Percentiles rank a stretch among this genome's conserved stretches.
Evolutionary conservation across 2,113 vertebrate species (phyloP).

Genomic region (Scartelaos histophorus): DNA sequence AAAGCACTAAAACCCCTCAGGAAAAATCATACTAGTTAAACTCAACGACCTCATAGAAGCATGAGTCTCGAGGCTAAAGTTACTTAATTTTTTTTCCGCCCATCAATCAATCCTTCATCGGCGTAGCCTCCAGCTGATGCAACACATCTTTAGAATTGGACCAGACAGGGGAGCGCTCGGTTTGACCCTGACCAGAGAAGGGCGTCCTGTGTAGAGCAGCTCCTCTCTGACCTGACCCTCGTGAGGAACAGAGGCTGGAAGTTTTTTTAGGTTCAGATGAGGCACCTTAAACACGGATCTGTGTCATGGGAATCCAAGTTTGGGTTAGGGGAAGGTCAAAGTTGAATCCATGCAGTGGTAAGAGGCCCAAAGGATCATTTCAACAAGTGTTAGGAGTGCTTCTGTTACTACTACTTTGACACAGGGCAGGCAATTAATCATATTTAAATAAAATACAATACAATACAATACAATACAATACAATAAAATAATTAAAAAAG

Average conservation of each 20-base stretch:
- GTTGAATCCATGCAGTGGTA: constrained; percentile 9
- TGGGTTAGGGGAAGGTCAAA: constrained; percentile 41
- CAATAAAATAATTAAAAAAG: no score
- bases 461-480: neutral
- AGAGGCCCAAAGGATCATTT: neutral
- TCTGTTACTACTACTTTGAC: neutral
- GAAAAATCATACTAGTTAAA: constrained; percentile 19
- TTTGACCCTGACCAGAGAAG: constrained; percentile 8
- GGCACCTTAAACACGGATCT: constrained; percentile 24
- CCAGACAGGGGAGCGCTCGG: constrained; percentile 21
- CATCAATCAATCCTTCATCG: constrained; percentile 29
- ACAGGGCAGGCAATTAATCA: neutral
- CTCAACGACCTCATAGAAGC: constrained; percentile 69
- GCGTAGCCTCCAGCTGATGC: constrained; percentile 31
- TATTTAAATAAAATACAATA: neutral
- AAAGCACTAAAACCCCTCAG: neutral
- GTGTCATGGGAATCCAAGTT: constrained; percentile 16
- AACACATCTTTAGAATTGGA: constrained; percentile 6
- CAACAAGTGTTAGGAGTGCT: neutral
- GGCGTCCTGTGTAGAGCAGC: constrained; percentile 20
- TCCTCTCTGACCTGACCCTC: constrained; percentile 29
- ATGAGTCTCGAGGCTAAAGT: constrained; percentile 59
- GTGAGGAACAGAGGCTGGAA: neutral
- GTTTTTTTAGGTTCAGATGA: constrained; percentile 28
- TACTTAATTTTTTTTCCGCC: constrained; percentile 5